phyloP scores from a whole-genome alignment of 2,888 invertebrate genomes.

The Oxyscelio sp. region DNA sequence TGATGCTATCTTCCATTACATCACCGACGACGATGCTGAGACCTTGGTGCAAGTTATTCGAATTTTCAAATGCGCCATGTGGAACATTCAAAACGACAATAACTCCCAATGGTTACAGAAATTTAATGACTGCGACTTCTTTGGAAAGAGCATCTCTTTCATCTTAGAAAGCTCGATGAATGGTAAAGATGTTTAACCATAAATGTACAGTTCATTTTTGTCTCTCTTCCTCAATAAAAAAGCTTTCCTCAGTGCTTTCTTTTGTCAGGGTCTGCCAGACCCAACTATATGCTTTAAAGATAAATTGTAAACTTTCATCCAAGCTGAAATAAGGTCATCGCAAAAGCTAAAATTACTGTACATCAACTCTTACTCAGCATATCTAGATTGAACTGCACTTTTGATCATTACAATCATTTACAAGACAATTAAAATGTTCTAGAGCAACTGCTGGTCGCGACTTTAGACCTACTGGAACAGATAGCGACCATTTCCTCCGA shows the following conservation, averaged over 20 bases:
- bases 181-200: slow-evolving; percentile 78
- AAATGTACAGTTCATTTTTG: no score
- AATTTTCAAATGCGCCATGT: slow-evolving; percentile 89
- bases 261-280: no score
- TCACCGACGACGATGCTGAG: slow-evolving; percentile 91
- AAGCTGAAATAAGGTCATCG: no score
- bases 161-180: slow-evolving; percentile 93
- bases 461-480: slow-evolving; percentile 81
- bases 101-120: slow-evolving; percentile 81
- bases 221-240: no score
- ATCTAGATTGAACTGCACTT: no score
- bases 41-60: slow-evolving; percentile 93
- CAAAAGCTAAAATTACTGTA: no score
- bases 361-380: no score
- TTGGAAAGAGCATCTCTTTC: slow-evolving; percentile 91
- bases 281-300: no score
- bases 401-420: no score
- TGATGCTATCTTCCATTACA: slow-evolving; percentile 90
- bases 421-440: slow-evolving; percentile 28
- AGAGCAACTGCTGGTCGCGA: slow-evolving; percentile 82
- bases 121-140: slow-evolving; percentile 86
- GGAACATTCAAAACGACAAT: slow-evolving; percentile 84
- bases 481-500: slow-evolving; percentile 73
- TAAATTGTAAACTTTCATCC: no score
- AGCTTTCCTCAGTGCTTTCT: no score